Evolutionary conservation across 2,113 vertebrate species (phyloP).

Genomic region (Callithrix jacchus): DNA sequence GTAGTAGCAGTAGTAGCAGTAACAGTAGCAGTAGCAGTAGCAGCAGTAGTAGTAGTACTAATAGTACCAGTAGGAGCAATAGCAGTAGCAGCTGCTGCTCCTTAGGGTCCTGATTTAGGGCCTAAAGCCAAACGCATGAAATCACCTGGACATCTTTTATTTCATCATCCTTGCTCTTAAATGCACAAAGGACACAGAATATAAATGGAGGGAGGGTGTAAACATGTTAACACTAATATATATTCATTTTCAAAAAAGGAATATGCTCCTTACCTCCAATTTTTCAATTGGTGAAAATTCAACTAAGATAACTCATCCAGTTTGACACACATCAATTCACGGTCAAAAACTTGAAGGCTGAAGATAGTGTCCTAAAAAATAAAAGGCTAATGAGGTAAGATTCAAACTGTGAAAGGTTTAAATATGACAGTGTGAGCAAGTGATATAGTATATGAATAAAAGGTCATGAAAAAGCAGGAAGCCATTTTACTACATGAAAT

Average conservation of each 20-base stretch:
- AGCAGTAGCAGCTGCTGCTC: not conserved
- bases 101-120: slow-evolving; percentile 7
- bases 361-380: slow-evolving; percentile 38
- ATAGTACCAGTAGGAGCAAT: too few species aligned
- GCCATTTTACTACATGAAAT: slow-evolving; percentile 32
- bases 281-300: slow-evolving; percentile 45
- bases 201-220: not conserved
- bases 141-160: slow-evolving; percentile 9
- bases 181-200: not conserved
- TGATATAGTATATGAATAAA: slow-evolving; percentile 29
- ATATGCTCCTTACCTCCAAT: slow-evolving; percentile 47
- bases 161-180: not conserved
- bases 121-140: slow-evolving; percentile 19
- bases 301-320: slow-evolving; percentile 41
- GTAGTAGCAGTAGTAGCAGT: too few species aligned
- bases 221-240: not conserved
- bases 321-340: not conserved
- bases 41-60: not conserved
- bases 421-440: not conserved
- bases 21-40: not conserved
- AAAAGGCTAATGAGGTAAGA: slow-evolving; percentile 26
- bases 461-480: slow-evolving; percentile 37
- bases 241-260: slow-evolving; percentile 1
- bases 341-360: not conserved
- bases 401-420: slow-evolving; percentile 38